Conservation (phyloP, 2,797 vertebrate species). For the Acropternis orthonyx region DNA sequence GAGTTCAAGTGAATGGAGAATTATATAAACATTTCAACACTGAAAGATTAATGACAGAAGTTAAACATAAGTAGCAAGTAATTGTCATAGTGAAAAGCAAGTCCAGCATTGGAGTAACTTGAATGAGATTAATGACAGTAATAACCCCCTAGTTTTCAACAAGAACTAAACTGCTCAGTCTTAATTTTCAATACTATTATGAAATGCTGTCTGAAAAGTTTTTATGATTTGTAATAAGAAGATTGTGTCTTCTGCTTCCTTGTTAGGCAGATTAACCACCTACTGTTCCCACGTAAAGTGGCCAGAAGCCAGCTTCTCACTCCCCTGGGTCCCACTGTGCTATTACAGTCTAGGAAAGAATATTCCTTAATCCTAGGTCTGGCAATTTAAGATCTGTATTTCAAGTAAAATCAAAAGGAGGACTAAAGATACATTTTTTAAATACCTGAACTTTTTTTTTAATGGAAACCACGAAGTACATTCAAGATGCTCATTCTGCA, state of each 20-base stretch:
- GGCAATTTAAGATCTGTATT: background rate
- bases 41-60: background rate
- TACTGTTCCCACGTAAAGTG: conserved; percentile 18
- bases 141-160: conserved; percentile 21
- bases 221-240: conserved; percentile 46
- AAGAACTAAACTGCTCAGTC: conserved; percentile 32
- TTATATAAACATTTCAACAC: background rate
- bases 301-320: conserved; percentile 29
- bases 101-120: conserved; percentile 32
- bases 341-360: background rate
- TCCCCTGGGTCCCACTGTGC: background rate
- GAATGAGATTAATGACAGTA: conserved; percentile 50
- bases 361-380: background rate
- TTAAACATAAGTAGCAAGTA: conserved; percentile 5
- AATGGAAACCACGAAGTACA: background rate
- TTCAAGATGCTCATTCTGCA: background rate
- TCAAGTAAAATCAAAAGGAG: background rate
- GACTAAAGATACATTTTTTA: background rate
- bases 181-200: conserved; percentile 38
- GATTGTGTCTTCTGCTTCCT: conserved; percentile 44
- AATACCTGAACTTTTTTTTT: background rate
- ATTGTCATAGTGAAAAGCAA: conserved; percentile 25
- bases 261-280: conserved; percentile 63
- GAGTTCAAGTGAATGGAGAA: background rate
- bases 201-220: conserved; percentile 49